Percentiles rank a stretch among this genome's conserved stretches.
Conservation (phyloP, 1,140 invertebrate species). For the Eurosta solidaginis region DNA sequence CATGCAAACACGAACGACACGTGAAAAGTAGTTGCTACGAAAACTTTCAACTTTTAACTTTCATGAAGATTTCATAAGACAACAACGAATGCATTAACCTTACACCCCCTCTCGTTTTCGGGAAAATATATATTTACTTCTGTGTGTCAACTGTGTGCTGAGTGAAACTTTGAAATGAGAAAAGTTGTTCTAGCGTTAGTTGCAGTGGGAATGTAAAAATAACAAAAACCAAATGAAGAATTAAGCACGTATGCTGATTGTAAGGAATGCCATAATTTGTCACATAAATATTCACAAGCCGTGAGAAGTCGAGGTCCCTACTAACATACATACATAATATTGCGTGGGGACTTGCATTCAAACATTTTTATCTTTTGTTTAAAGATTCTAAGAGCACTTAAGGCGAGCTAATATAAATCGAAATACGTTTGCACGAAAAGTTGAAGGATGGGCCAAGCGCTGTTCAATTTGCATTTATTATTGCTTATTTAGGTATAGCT, state of each 20-base stretch:
- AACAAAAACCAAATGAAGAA: background rate
- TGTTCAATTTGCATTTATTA: background rate
- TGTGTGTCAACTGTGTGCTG: background rate
- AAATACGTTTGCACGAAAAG: background rate
- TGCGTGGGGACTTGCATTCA: background rate
- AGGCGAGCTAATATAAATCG: slow-evolving; percentile 21
- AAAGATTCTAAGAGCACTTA: too few relatives aligned
- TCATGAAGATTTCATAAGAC: slow-evolving; percentile 11
- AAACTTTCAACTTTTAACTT: slow-evolving; percentile 26
- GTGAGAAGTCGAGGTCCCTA: background rate
- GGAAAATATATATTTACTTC: slow-evolving; percentile 5
- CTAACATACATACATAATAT: background rate
- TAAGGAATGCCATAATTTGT: slow-evolving; percentile 15
- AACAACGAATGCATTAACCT: slow-evolving; percentile 19
- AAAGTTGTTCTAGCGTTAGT: background rate
- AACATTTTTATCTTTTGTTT: background rate
- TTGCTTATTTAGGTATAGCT: too few relatives aligned
- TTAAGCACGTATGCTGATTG: slow-evolving; percentile 25
- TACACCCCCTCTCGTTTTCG: too few relatives aligned
- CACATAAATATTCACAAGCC: slow-evolving; percentile 20
- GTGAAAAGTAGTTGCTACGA: slow-evolving; percentile 11
- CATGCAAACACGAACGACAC: background rate
- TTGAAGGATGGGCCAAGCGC: background rate
- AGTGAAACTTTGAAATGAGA: slow-evolving; percentile 19
- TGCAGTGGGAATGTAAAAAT: background rate